Base-by-base conservation (phyloP, 2,888 invertebrate species). In the Masnerella sp. region DNA sequence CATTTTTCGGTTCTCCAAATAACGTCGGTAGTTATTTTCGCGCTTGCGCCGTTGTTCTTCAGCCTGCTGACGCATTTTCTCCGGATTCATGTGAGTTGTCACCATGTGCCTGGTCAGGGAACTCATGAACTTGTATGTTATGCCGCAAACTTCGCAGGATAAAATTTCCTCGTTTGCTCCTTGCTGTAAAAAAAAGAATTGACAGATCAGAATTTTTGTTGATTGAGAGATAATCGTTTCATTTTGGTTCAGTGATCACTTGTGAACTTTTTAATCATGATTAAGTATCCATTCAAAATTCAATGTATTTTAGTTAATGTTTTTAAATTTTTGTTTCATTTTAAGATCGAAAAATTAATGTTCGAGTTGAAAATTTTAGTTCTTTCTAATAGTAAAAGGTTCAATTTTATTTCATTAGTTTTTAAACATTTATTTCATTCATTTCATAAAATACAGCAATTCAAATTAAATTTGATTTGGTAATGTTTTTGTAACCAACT, bases 51-150 rank as follows among this genome's bases (percentile, higher is more conserved):
- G 81, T 73, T 87, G 87, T 17, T 87, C 87, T 38, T 87, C 87
- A 2, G 87, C 87, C 71, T 87, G 87, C 22, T 87, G 86, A 32
- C 85, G 80, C 72, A 85, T 76, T 52, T 85, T 87, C 38, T 87
- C 87, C 0, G 87, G 87, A 69, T 87, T 87, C 84, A 91, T 86
- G 78, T 91, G 91, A 0, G 91, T 90, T 0, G 90, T 87, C 40
- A 91, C 88, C 90, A 91, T 90, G 64, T 91, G 91, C 38, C 91
- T 87, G 0, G 90, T 91, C 85, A 91, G 88, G 0, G 91, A 90
- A 42, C 91, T 90, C 81, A 90, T 90, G 73, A 38, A 90, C 87
- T 82, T 91, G 89, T 91, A 88, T 11, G 86, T 89, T 7, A 90
- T 88, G 0, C 90, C 90, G 56, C 91, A 91, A 0, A 88, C 85